Base-by-base conservation (phyloP, 2,888 invertebrate genomes). In the Cerastoderma edule region DNA sequence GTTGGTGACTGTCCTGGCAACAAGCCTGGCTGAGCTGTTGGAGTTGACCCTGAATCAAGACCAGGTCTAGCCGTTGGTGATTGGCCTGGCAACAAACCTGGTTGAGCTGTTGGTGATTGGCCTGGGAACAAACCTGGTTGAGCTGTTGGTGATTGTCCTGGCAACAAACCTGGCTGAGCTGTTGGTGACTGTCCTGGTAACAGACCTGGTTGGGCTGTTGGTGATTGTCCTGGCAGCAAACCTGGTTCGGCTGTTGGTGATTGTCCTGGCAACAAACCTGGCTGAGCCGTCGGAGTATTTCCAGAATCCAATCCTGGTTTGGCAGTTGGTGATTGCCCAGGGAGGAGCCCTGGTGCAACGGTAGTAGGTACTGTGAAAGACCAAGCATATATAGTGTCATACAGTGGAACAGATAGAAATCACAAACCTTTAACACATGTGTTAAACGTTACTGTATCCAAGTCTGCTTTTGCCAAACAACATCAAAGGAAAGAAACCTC, bases 281-380 rank as follows among this genome's bases (percentile, higher is more conserved):
- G 84, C 24, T 73, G 54, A 10, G 79, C 57, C 63, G 85, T 76
- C 46, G 84, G 80, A 33, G 75, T 57, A 13, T 69, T 53, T 24
- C 63, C 75, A 16, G 69, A 50, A 22, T 24, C 44, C 28, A 56
- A 35, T 8, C 66, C 60, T 35, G 76, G 80, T 46, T 72, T 28
- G 6, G 78, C 65, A 44, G 87, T 76, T 50, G 84, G 79, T 27
- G 77, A 67, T n/a, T 72, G 77, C 30, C 65, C 72, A 32, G 66
- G 33, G 28, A 32, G 48, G 0, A 63, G 10, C 3, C 72, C 70
- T 71, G 80, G 74, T 39, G n/a, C n/a, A n/a, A n/a, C n/a, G n/a
- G n/a, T n/a, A n/a, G n/a, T 44, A n/a, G n/a, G n/a, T n/a, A n/a
- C n/a, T n/a, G n/a, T n/a, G n/a, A n/a, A n/a, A n/a, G n/a, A n/a